These are phyloP conservation scores for Zeus faber DNA, from an alignment of 2,113 vertebrate species.

Conservation along the genomic window DNA sequence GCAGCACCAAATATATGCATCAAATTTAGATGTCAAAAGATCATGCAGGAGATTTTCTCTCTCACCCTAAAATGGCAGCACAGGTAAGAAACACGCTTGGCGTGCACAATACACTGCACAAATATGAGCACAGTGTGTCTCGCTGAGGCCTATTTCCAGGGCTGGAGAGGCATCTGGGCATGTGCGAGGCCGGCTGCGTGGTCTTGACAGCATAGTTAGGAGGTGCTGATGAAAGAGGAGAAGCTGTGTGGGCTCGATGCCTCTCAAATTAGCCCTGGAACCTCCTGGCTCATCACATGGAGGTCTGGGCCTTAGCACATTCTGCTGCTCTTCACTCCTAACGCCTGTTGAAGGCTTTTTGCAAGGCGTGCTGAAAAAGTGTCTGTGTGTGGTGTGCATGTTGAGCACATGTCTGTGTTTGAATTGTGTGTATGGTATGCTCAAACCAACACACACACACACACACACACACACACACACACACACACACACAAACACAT, in stretches of 20 bases:
- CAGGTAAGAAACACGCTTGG: background rate
- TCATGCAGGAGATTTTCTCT: background rate
- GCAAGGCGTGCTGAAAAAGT: background rate
- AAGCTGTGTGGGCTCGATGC: conserved; percentile 48
- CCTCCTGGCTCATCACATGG: conserved; percentile 63
- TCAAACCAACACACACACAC: conserved; percentile 9
- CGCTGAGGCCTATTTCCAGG: conserved; percentile 54
- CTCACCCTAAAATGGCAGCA: background rate
- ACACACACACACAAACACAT: background rate
- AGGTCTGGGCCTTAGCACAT: conserved; percentile 56
- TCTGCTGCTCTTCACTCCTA: conserved; percentile 42
- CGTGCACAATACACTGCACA: background rate
- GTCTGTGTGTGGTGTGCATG: conserved; percentile 23
- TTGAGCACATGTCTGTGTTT: conserved; percentile 37
- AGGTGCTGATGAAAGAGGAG: conserved; percentile 75
- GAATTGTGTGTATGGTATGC: conserved; percentile 8
- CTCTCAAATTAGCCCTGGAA: conserved; percentile 80
- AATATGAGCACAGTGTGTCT: conserved; percentile 5
- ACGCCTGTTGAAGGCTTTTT: conserved; percentile 10
- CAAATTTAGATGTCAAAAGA: background rate
- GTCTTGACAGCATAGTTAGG: conserved; percentile 75
- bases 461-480: background rate
- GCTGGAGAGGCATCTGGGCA: too few relatives aligned
- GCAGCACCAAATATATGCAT: conserved; percentile 27
- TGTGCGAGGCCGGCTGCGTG: conserved; percentile 24